These are phyloP conservation scores for Bombus huntii DNA, from an alignment of 1,140 invertebrate genomes.

Conservation along the genomic window DNA sequence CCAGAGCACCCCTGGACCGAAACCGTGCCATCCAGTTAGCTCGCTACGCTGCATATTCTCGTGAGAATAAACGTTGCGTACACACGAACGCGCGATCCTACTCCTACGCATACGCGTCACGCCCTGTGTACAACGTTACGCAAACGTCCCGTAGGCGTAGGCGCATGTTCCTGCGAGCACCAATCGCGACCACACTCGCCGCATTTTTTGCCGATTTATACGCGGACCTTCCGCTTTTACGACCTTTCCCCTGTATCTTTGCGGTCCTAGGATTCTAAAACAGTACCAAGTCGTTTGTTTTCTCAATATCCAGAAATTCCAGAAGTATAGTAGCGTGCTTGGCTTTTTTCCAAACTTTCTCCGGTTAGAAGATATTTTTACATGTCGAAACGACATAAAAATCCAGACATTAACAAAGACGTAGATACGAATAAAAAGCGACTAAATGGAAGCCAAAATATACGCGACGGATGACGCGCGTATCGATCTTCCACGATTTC, in stretches of 20 bases:
- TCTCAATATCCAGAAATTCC: too few species aligned
- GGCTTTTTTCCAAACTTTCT: too few species aligned
- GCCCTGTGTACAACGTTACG: conserved; percentile 8
- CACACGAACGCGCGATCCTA: conserved; percentile 30
- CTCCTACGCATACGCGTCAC: conserved; percentile 33
- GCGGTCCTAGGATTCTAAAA: not conserved
- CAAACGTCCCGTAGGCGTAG: conserved; percentile 36
- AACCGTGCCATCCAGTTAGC: conserved; percentile 69
- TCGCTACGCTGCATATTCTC: conserved; percentile 61
- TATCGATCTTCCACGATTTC: too few species aligned
- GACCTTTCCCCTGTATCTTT: not conserved
- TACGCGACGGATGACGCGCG: too few species aligned
- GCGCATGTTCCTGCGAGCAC: conserved; percentile 21
- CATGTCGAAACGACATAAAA: too few species aligned
- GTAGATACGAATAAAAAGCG: too few species aligned
- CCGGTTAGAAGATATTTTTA: too few species aligned
- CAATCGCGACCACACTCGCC: conserved; percentile 8
- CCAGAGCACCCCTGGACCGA: conserved; percentile 63
- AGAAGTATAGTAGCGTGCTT: too few species aligned
- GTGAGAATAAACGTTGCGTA: conserved; percentile 65
- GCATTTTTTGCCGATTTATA: conserved; percentile 9
- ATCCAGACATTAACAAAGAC: too few species aligned
- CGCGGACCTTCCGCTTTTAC: not conserved
- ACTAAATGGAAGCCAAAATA: too few species aligned
- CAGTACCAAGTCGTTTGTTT: not conserved